phyloP scores from a whole-genome alignment of 2,797 vertebrate species.

The Pygocentrus nattereri region DNA sequence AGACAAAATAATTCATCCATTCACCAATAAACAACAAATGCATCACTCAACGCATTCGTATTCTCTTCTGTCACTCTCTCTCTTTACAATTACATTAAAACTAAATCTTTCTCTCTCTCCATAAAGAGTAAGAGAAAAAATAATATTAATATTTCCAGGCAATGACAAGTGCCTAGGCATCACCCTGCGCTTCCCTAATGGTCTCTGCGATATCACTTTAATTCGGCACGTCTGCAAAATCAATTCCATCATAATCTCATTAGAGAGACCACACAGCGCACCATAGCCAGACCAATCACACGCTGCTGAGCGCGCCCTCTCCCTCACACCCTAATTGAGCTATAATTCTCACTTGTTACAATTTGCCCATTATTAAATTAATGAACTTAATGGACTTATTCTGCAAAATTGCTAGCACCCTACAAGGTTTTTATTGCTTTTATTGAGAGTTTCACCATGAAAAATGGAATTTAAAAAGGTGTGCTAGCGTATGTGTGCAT shows the following conservation, averaged over 20 bases:
- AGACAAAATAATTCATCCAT: no score
- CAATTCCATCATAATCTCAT: constrained; percentile 82
- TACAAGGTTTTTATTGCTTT: constrained; percentile 78
- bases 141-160: constrained; percentile 38
- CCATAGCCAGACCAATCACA: constrained; percentile 73
- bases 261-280: constrained; percentile 71
- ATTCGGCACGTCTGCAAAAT: constrained; percentile 79
- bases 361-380: constrained; percentile 81
- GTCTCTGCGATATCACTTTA: constrained; percentile 76
- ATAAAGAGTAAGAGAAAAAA: background rate
- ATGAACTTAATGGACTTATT: constrained; percentile 81
- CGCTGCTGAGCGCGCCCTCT: constrained; percentile 70
- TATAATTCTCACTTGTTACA: constrained; percentile 80
- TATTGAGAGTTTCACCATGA: constrained; percentile 61
- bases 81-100: constrained; percentile 74
- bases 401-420: constrained; percentile 76
- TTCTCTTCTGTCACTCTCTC: constrained; percentile 16
- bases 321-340: constrained; percentile 74
- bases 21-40: no score
- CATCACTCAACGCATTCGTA: no score
- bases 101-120: constrained; percentile 61
- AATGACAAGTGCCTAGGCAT: background rate
- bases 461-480: no score
- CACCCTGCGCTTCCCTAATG: constrained; percentile 68
- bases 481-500: background rate